Evolutionary conservation across 2,888 invertebrate species (phyloP), one percentile per base, ranked within the genome.

Genomic region (Lordiphosa andalusiaca): DNA sequence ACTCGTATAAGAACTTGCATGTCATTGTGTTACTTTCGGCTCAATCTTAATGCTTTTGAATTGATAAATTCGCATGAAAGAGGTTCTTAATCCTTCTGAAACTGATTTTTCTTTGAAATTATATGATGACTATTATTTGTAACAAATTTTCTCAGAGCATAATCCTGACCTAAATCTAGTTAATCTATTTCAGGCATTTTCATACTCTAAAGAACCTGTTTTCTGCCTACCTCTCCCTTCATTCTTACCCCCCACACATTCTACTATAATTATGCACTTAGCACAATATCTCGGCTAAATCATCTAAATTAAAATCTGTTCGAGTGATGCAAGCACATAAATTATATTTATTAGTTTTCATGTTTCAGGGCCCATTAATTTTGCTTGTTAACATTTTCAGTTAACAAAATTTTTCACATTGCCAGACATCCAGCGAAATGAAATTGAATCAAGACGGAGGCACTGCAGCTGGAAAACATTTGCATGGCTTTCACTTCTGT

Each of bases 401-500:
- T 54, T 52, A 65, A 66, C 77, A 81, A 82, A 84, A 63, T 66
- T 46, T 65, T 53, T 25, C 61, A 52, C 47, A 69, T 56, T 19
- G 40, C 55, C 61, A 66, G 62, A 67, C 56, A 30, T 30, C 30
- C 9, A 30, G 30, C 30, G 6, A 42, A 56, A 50, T 21, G 16
- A 42, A 54, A 46, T 54, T 54, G 30, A 50, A 56, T 46, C 40
- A 39, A 54, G 37, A 13, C 12, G 50, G 25, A 62, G 67, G 69
- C 59, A 30, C 30, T 30, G 30, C 77, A 78, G 67, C 84, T 78
- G 78, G 21, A 69, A 67, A 57, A 51, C 53, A 83, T 85, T 83
- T 83, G 84, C 85, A 78, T 85, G 84, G 73, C 85, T 85, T 78
- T 78, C 78, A 85, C 78, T 78, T 55, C 47, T 46, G 21, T 42